These are phyloP conservation scores for Zygogramma bicolorata DNA, from an alignment of 2,888 invertebrate species.

Conservation along the genomic window DNA sequence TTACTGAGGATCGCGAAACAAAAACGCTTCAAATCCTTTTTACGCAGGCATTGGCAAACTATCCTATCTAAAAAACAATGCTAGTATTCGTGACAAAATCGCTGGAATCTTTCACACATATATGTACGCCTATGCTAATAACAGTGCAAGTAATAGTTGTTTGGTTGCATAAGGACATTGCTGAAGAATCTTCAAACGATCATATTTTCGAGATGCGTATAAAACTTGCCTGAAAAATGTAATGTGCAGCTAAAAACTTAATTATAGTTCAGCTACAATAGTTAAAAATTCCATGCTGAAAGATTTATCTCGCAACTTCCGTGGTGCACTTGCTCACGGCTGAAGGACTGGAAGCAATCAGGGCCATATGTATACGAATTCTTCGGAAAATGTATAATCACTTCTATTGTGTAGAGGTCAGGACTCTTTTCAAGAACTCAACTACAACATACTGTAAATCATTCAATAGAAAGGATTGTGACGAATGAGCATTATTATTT, in stretches of 20 bases:
- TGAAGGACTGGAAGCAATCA: neutral
- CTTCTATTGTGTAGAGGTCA: neutral
- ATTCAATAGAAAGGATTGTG: too few species aligned
- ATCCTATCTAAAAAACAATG: too few species aligned
- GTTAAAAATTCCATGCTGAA: neutral
- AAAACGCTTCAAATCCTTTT: too few species aligned
- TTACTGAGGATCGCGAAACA: too few species aligned
- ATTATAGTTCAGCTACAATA: conserved; percentile 1
- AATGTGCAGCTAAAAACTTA: neutral
- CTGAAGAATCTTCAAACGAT: neutral
- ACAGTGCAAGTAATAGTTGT: neutral
- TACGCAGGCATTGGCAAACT: too few species aligned
- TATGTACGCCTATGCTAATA: neutral
- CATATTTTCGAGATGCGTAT: neutral
- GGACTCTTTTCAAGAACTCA: neutral
- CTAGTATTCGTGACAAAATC: too few species aligned
- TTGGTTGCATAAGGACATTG: neutral
- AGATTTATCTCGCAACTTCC: conserved; percentile 2
- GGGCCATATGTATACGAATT: neutral
- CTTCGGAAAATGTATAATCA: neutral
- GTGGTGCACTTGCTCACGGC: neutral
- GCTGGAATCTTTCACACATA: neutral
- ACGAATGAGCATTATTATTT: too few species aligned
- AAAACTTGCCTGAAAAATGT: neutral
- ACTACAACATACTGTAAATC: too few species aligned